Evolutionary conservation across 2,113 vertebrate genomes (phyloP).

Genomic region (Phasianus colchicus): DNA sequence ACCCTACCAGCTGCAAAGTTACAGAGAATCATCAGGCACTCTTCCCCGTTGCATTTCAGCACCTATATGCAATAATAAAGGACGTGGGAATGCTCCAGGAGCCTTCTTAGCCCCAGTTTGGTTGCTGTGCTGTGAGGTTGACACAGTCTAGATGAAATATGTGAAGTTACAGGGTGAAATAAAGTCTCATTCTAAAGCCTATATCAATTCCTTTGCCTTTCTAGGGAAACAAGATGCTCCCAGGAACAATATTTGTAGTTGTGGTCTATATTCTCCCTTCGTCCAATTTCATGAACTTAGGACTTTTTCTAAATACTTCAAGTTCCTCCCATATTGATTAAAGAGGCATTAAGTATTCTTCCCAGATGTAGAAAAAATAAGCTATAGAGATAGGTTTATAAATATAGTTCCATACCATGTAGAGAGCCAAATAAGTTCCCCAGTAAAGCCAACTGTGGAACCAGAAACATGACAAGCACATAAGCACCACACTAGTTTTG

Average conservation of each 20-base stretch:
- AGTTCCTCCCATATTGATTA: neutral
- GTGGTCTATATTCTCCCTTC: fast-evolving
- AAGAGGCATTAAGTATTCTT: neutral
- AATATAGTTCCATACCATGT: neutral
- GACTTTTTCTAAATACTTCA: neutral
- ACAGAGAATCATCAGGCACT: neutral
- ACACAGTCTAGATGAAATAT: neutral
- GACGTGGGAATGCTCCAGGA: neutral
- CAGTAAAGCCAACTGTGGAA: neutral
- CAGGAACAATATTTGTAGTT: neutral
- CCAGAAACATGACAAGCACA: neutral
- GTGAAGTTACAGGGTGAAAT: neutral
- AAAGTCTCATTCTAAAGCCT: neutral
- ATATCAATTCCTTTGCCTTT: neutral
- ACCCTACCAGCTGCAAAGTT: neutral
- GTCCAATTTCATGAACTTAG: neutral
- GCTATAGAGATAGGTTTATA: neutral
- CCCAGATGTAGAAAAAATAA: neutral
- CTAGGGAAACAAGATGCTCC: neutral
- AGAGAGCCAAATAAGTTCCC: neutral
- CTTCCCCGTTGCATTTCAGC: neutral
- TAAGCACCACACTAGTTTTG: neutral
- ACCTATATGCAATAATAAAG: neutral
- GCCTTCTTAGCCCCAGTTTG: neutral
- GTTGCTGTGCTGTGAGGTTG: neutral